Conservation (phyloP, 2,888 invertebrate species). For the Agrotis ipsilon region DNA sequence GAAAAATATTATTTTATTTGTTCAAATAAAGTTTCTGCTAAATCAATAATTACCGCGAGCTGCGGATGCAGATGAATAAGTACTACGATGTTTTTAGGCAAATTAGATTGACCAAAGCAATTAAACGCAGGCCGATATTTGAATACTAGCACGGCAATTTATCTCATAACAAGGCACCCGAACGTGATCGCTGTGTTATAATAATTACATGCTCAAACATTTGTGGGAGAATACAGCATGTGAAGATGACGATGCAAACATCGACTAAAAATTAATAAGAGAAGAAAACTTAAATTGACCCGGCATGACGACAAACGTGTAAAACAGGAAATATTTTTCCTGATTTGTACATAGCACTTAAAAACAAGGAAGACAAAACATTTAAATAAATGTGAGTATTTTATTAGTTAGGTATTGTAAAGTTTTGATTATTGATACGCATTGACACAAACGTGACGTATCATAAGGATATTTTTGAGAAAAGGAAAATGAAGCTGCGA, state of each 20-base stretch:
- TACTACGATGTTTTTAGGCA: constrained; percentile 26
- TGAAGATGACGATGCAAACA: constrained; percentile 30
- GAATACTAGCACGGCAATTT: constrained; percentile 67
- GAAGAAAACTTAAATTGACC: constrained; percentile 11
- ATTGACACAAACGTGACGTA: no score
- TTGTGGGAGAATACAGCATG: constrained; percentile 54
- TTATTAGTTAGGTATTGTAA: no score
- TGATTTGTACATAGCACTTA: background rate
- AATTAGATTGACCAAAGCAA: constrained; percentile 47
- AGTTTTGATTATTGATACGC: no score
- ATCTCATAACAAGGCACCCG: constrained; percentile 75
- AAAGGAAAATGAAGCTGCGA: no score
- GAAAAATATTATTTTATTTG: constrained; percentile 4
- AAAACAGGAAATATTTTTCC: constrained; percentile 7
- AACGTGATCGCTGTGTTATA: constrained; percentile 66
- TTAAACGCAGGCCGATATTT: constrained; percentile 56
- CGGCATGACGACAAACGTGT: background rate
- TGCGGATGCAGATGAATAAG: constrained; percentile 19
- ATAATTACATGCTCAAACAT: constrained; percentile 62
- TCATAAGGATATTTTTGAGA: no score
- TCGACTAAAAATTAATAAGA: constrained; percentile 24
- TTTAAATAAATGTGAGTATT: background rate
- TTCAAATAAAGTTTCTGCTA: constrained; percentile 19
- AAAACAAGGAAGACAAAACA: constrained; percentile 1
- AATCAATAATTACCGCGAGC: constrained; percentile 18